Evolutionary conservation across 2,888 invertebrate species (phyloP).

Genomic region (Lagria hirta): DNA sequence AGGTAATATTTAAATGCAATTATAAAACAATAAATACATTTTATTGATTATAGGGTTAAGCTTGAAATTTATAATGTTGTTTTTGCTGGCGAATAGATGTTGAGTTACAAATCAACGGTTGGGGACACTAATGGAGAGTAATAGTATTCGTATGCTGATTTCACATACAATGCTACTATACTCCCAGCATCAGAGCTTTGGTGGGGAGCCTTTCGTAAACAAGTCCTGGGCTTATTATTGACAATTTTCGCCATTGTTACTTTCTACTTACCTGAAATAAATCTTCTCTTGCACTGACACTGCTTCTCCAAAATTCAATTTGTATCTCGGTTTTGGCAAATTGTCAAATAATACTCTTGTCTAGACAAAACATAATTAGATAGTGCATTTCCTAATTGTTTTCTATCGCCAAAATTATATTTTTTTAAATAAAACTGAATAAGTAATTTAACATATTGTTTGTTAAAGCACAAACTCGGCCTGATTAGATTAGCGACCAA

Average conservation of each 20-base stretch:
- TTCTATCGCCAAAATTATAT: conserved; percentile 14
- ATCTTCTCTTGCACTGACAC: conserved; percentile 24
- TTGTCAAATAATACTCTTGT: conserved; percentile 20
- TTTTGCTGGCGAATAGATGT: conserved; percentile 47
- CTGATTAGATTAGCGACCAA: too few relatives aligned
- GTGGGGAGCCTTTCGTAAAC: conserved; percentile 39
- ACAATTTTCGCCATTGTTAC: conserved; percentile 37
- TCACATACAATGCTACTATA: conserved; percentile 43
- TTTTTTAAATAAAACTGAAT: too few relatives aligned
- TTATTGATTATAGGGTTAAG: conserved; percentile 29
- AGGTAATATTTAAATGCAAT: too few relatives aligned
- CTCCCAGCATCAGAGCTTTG: conserved; percentile 38
- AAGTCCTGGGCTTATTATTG: conserved; percentile 42
- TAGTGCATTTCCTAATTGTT: conserved; percentile 19
- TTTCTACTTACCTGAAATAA: conserved; percentile 38
- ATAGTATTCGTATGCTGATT: conserved; percentile 53
- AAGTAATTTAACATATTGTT: too few relatives aligned
- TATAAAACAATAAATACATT: too few relatives aligned
- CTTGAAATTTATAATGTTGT: conserved; percentile 40
- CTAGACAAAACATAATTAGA: conserved; percentile 18
- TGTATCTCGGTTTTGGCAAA: conserved; percentile 12
- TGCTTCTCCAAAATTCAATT: conserved; percentile 5
- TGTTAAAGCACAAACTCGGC: too few relatives aligned
- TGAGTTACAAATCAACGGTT: conserved; percentile 50
- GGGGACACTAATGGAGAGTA: conserved; percentile 52